phyloP scores from a whole-genome alignment of 2,113 vertebrate species.

The Calyptomena viridis region DNA sequence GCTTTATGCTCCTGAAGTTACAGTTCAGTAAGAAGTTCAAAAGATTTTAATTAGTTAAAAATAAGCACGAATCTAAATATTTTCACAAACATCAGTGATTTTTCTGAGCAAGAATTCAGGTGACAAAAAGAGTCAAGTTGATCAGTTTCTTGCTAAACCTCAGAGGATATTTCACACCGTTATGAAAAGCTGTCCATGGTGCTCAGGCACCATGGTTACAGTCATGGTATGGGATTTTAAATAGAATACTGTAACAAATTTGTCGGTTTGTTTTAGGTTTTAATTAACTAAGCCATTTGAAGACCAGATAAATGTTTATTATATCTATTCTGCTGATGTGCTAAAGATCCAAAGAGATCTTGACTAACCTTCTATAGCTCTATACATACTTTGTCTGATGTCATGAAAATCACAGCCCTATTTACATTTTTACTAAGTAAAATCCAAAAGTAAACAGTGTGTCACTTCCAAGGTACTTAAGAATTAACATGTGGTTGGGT shows the following conservation, averaged over 20 bases:
- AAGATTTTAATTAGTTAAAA: neutral
- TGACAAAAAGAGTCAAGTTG: neutral
- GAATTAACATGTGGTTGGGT: neutral
- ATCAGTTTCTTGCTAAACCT: neutral
- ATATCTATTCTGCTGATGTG: neutral
- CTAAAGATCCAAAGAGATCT: neutral
- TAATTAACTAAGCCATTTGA: neutral
- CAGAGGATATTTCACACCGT: neutral
- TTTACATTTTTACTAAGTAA: neutral
- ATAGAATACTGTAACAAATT: neutral
- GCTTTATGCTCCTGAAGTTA: neutral
- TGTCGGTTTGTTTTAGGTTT: neutral
- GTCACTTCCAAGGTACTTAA: neutral
- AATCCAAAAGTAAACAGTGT: neutral
- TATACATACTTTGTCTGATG: neutral
- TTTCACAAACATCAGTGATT: neutral
- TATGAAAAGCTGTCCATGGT: neutral
- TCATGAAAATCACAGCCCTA: neutral
- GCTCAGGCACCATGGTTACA: neutral
- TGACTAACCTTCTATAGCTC: neutral
- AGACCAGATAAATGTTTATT: neutral
- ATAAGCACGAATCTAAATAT: neutral
- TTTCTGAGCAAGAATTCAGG: neutral
- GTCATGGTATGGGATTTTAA: neutral
- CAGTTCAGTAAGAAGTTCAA: neutral